Evolutionary conservation across 2,888 invertebrate genomes (phyloP).

Genomic region (Latrodectus hesperus): DNA sequence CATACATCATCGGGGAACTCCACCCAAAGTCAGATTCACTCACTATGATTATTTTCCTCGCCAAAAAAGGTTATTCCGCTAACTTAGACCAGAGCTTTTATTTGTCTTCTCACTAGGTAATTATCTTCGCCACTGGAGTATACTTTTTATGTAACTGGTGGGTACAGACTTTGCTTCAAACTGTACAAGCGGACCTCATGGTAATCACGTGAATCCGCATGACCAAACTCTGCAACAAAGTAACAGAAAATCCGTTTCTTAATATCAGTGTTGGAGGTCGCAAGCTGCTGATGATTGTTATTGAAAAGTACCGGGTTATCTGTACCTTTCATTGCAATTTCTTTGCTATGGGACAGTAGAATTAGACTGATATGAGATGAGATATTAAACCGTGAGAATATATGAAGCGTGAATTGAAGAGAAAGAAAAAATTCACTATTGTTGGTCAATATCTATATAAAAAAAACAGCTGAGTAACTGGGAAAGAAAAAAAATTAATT

Average conservation of each 20-base stretch:
- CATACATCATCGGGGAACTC: constrained; percentile 48
- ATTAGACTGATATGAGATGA: background rate
- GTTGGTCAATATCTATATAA: background rate
- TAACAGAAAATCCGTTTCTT: constrained; percentile 10
- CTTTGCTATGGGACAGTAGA: background rate
- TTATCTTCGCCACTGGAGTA: constrained; percentile 16
- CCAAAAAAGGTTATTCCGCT: constrained; percentile 11
- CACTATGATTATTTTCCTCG: constrained; percentile 47
- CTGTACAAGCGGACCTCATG: background rate
- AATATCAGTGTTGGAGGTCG: constrained; percentile 23
- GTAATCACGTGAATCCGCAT: constrained; percentile 26
- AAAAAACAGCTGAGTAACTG: background rate
- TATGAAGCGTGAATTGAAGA: background rate
- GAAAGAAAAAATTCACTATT: background rate
- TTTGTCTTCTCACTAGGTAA: constrained; percentile 7
- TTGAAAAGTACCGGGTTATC: constrained; percentile 12
- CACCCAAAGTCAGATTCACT: constrained; percentile 35
- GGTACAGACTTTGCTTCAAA: background rate
- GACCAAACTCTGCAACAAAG: constrained; percentile 40
- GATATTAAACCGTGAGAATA: background rate
- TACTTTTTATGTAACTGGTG: constrained; percentile 27
- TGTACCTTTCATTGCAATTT: constrained; percentile 39
- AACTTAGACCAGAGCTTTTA: background rate
- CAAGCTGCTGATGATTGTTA: constrained; percentile 30
- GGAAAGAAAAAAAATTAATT: background rate